Evolutionary conservation across 1,140 invertebrate species (phyloP).

Genomic region (Drusus annulatus): DNA sequence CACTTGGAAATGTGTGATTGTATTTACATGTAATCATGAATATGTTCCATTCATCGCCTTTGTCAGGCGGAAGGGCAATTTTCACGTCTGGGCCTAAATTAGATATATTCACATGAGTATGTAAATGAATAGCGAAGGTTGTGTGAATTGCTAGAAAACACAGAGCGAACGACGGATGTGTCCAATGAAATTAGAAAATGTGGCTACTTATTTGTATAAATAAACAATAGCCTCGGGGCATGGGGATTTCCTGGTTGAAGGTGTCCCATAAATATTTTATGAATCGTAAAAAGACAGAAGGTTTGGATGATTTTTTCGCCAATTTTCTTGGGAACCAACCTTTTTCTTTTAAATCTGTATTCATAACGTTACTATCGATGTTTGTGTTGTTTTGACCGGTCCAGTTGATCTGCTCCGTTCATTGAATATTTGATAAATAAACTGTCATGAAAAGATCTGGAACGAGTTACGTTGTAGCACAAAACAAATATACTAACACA

Average conservation of each 20-base stretch:
- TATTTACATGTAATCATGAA: conserved; percentile 39
- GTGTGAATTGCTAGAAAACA: conserved; percentile 3
- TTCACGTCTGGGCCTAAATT: conserved; percentile 21
- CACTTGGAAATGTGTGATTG: not conserved
- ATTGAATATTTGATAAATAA: too few species aligned
- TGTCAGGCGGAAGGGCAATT: conserved; percentile 7
- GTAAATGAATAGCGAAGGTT: conserved; percentile 2
- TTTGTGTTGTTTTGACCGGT: too few species aligned
- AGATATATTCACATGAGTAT: conserved; percentile 11
- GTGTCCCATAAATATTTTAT: not conserved
- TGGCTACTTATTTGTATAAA: not conserved
- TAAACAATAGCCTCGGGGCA: not conserved
- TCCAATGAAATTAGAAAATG: conserved; percentile 13
- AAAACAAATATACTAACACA: too few species aligned
- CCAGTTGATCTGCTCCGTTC: too few species aligned
- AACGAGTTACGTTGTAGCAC: too few species aligned
- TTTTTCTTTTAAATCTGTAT: too few species aligned
- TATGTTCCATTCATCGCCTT: conserved; percentile 29
- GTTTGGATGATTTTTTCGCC: not conserved
- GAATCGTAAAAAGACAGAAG: not conserved
- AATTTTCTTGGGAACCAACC: too few species aligned
- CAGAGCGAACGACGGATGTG: not conserved
- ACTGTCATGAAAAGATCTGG: too few species aligned
- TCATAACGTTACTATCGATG: too few species aligned
- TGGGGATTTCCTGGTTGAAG: not conserved